A percentile compares a stretch with the other conserved stretches of the same genome.
Evolutionary conservation across 2,113 vertebrate genomes (phyloP).

Genomic region (Bostrychus sinensis): DNA sequence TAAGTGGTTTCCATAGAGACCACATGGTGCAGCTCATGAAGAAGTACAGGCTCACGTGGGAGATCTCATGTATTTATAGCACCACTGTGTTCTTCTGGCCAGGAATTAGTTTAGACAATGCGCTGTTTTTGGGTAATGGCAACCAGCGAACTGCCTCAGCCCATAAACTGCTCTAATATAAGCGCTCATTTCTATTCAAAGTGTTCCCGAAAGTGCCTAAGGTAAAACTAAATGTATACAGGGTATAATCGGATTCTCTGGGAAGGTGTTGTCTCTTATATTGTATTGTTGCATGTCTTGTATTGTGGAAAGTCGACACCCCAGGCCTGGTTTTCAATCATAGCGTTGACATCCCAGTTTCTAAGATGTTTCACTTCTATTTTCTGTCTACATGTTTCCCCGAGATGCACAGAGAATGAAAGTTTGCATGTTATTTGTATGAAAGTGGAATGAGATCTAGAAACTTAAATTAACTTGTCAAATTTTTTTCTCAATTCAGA

Average conservation of each 20-base stretch:
- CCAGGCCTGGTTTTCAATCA: not conserved
- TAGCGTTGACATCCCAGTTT: not conserved
- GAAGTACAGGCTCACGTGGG: slow-evolving; percentile 75
- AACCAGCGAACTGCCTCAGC: slow-evolving; percentile 8
- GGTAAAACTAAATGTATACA: not conserved
- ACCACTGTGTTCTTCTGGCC: slow-evolving; percentile 59
- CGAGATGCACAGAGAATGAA: not conserved
- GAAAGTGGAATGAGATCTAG: too few species aligned
- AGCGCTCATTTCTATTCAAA: not conserved
- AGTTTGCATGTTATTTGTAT: not conserved
- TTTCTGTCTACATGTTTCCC: not conserved
- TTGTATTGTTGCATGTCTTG: not conserved
- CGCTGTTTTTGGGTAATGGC: slow-evolving; percentile 34
- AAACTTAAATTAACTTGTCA: too few species aligned
- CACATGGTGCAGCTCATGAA: slow-evolving; percentile 64
- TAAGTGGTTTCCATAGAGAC: slow-evolving; percentile 79
- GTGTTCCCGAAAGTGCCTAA: not conserved
- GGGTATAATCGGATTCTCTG: slow-evolving; percentile 1
- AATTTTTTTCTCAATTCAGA: too few species aligned
- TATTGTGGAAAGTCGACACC: not conserved
- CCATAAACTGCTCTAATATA: slow-evolving; percentile 1
- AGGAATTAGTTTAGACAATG: slow-evolving; percentile 64
- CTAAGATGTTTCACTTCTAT: not conserved
- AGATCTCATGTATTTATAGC: slow-evolving; percentile 74
- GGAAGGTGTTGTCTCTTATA: not conserved